Base-by-base conservation (phyloP, 2,888 invertebrate genomes). In the Crematogaster levior region DNA sequence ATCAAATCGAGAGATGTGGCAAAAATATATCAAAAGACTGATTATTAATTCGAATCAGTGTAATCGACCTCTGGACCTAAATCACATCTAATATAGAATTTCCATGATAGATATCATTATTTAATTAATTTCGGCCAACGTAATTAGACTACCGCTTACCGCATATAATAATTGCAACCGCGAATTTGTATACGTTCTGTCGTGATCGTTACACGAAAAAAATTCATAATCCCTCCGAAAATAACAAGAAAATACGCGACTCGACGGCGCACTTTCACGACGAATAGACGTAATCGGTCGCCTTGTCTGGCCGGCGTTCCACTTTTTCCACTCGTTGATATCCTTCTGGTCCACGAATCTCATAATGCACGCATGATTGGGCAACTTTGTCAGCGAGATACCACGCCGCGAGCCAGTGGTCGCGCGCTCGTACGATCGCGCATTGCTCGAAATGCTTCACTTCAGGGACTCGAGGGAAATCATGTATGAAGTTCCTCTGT, bases 401-500 rank as follows among this genome's bases (percentile, higher is more conserved):
- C 91, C 91, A n/a, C 68, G 86, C 90, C 90, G 89, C 84, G 86
- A 43, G 61, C 88, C 84, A 85, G 84, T 84, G 86, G 88, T 85
- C 89, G 81, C 82, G 81, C 87, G 43, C 53, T 60, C 75, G 40
- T 89, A 90, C 89, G 90, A 88, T 88, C 91, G 91, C 89, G 90
- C 91, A 93, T 93, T 91, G 91, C 93, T 91, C 92, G 93, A 93
- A 94, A 93, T 93, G 92, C 92, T 92, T 93, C 91, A 92, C 92
- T 92, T 91, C 91, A 86, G 91, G 91, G 93, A 93, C 94, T 93
- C 94, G 89, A 72, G 94, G 94, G 94, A 94, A 94, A 94, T 94
- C 93, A 94, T 93, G 93, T 93, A 93, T 93, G 92, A 93, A 93
- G 92, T 92, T 93, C 91, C 91, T 91, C 90, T 88, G 89, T 91